Evolutionary conservation across 1,140 invertebrate genomes (phyloP).

Genomic region (Acromyrmex charruanus): DNA sequence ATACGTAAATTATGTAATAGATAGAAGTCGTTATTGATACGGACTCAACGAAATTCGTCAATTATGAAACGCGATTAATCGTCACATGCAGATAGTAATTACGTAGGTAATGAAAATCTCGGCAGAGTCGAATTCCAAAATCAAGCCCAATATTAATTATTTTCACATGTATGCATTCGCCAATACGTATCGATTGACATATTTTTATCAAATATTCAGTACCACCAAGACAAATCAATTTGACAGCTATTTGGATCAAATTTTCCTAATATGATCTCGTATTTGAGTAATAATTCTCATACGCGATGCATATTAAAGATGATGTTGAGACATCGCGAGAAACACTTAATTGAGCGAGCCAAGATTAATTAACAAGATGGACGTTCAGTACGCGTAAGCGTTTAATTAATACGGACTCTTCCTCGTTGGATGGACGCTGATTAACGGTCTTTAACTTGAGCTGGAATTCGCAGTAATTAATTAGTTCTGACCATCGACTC

Average conservation of each 20-base stretch:
- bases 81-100: conserved; percentile 29
- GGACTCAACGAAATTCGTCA: conserved; percentile 11
- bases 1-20: conserved; percentile 12
- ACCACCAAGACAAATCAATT: background rate
- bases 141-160: conserved; percentile 2
- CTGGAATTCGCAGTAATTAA: conserved; percentile 62
- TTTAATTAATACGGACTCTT: conserved; percentile 64
- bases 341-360: conserved; percentile 39
- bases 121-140: conserved; percentile 1
- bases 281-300: background rate
- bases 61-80: conserved; percentile 11
- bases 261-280: background rate
- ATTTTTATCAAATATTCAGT: conserved; percentile 5
- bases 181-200: background rate
- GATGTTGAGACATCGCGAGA: conserved; percentile 13
- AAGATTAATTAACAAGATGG: conserved; percentile 62
- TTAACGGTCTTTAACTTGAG: conserved; percentile 54
- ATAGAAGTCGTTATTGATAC: conserved; percentile 14
- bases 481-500: conserved; percentile 27
- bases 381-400: conserved; percentile 33
- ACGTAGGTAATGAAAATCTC: conserved; percentile 39
- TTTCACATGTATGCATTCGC: background rate
- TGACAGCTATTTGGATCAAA: background rate
- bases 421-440: conserved; percentile 30
- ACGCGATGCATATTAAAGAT: background rate